Base-by-base conservation (phyloP, 2,797 vertebrate genomes). In the Sorex maritimensis region DNA sequence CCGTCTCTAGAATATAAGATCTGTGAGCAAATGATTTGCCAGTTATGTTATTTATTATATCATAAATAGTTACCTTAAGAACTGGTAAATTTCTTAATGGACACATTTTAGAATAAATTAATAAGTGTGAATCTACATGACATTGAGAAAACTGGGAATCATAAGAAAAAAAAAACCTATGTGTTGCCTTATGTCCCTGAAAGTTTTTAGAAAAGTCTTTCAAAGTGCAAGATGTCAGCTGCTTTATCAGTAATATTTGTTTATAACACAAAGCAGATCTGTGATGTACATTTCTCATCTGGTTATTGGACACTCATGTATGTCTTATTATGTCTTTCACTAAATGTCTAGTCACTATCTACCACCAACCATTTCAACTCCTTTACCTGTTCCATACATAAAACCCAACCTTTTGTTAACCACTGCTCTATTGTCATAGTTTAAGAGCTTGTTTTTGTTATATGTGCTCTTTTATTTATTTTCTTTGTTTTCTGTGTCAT, bases 51-150 rank as follows among this genome's bases (percentile, higher is more conserved):
- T 81, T 46, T 73, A 49, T 26, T 89, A 28, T 41, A 49, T 58
- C 24, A 10, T 75, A 78, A 87, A 12, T 11, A 19, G 8, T 28
- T 81, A 12, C 6, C 23, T 80, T 78, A 63, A 9, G 2, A 23
- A 15, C 44, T 24, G 24, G n/a, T 9, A 63, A 24, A 84, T 69
- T 74, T 90, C 41, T 95, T 52, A 91, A 71, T 61, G 63, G 28
- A 55, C 86, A 73, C 68, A 73, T 91, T 17, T 5, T 10, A 72
- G 65, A 77, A 77, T 77, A 61, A 86, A 78, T 75, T 78, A 73
- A 72, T 67, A 34, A 34, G 38, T 75, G 61, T 75, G 69, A 55
- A 41, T 92, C n/a, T 78, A 21, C 55, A 41, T 77, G 55, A 67
- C 58, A 24, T 12, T 65, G 79, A 86, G 87, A 86, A 86, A 77